Base-by-base conservation (phyloP, 92 coral and sea anemone genomes). In the Micromussa lordhowensis region DNA sequence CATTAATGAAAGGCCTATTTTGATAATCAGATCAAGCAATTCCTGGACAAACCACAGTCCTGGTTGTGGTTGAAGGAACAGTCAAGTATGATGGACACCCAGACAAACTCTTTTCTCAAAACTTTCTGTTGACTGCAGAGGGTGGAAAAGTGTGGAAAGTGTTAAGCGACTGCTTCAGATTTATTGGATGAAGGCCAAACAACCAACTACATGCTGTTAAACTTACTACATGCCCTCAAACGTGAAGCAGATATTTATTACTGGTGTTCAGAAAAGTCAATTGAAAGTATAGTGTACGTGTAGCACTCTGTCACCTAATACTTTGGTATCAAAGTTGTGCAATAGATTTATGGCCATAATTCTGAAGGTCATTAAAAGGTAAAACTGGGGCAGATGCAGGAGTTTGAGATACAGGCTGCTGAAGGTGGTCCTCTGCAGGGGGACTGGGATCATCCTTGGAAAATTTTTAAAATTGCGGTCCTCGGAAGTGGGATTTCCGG, bases 131-230 rank as follows among this genome's bases (percentile, higher is more conserved):
- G 55, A 98, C 98, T 77, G 98, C 98, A 13, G 98, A 98, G 70
- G 96, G 94, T n/a, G 95, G 96, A 76, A 92, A 85, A 72, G 98
- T 98, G 38, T 98, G 99, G 99, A 96, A 96, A 54, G 98, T 98
- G 31, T 95, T 94, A 54, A 98, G 99, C 36, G 99, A 98, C 88
- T 98, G 99, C 85, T 98, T 98, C 84, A 94, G 99, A 57, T 93
- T 94, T 58, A 83, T 93, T 26, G 91, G 74, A 19, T 95, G 79
- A 94, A 77, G 40, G 30, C 12, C 48, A 48, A 48, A 54, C 22
- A 82, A 59, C 14, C 31, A 16, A 49, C 36, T 21, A 35, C 48
- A 58, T 61, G 22, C 54, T 75, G 18, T 28, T 44, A 44, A 44
- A 44, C 13, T 44, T 44, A 44, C 51, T 44, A 13, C 40, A 71